These are phyloP conservation scores for Platycnemis pennipes DNA, from an alignment of 2,888 invertebrate genomes.

Conservation along the genomic window DNA sequence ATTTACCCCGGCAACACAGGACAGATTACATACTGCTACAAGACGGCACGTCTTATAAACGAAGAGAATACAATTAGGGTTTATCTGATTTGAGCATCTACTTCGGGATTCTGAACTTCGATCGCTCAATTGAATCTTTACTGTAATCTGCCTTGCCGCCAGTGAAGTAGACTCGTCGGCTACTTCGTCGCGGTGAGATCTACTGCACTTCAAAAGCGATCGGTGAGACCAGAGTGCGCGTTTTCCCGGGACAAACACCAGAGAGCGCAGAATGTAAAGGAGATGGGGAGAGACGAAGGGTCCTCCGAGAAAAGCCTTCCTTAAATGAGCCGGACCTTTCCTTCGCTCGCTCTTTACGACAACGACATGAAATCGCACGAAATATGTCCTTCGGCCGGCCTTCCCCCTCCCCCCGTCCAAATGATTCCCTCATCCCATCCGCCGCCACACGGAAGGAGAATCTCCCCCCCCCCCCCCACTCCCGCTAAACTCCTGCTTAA, in stretches of 20 bases:
- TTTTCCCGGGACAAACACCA: not conserved
- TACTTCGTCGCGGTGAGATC: not conserved
- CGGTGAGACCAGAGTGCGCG: not conserved
- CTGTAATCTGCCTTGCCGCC: not conserved
- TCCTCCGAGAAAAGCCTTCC: not conserved
- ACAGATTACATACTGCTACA: too few relatives aligned
- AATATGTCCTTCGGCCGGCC: not conserved
- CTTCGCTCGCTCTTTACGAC: not conserved
- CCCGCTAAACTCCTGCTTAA: not conserved
- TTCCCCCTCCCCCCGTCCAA: not conserved
- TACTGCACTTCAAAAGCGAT: not conserved
- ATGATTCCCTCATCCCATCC: not conserved
- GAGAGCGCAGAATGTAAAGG: not conserved
- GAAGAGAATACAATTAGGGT: too few relatives aligned
- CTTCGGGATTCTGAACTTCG: too few relatives aligned
- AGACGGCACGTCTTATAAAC: too few relatives aligned
- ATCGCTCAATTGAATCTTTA: too few relatives aligned
- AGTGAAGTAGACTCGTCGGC: not conserved
- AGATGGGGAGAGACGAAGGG: not conserved
- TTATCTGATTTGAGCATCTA: too few relatives aligned
- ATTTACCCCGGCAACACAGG: too few relatives aligned
- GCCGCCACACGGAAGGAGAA: not conserved
- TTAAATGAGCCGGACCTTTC: not conserved
- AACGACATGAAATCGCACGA: not conserved
- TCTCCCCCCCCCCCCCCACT: not conserved